These are phyloP conservation scores for Pantherophis guttatus DNA, from an alignment of 2,113 vertebrate genomes.

Conservation along the genomic window DNA sequence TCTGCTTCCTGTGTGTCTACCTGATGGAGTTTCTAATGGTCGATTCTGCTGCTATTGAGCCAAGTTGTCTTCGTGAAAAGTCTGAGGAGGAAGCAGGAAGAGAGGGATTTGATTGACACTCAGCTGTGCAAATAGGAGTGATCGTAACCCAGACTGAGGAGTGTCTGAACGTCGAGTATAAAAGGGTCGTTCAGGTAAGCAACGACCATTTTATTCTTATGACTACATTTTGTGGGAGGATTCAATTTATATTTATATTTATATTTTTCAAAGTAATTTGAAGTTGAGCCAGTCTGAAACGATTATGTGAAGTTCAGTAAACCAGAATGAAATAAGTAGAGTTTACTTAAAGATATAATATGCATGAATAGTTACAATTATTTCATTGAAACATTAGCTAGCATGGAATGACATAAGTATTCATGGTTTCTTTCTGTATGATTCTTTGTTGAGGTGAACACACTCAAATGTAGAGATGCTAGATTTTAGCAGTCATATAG, in stretches of 20 bases:
- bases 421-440: not conserved
- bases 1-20: no score
- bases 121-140: no score
- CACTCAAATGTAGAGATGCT: not conserved
- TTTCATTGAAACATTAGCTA: conserved; percentile 31
- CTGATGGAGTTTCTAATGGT: no score
- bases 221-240: not conserved
- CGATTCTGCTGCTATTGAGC: no score
- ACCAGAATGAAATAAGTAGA: not conserved
- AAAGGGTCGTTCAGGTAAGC: no score
- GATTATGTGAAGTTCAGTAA: not conserved
- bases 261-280: not conserved
- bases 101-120: no score
- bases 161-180: no score
- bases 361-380: not conserved
- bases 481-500: not conserved
- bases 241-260: not conserved
- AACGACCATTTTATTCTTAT: conserved; percentile 20
- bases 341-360: not conserved
- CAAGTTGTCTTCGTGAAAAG: no score
- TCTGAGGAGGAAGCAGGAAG: no score
- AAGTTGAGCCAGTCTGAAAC: not conserved
- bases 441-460: not conserved
- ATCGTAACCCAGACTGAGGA: no score
- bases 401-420: not conserved